Percentiles rank a stretch among this genome's conserved stretches.
Conservation (phyloP, 2,113 vertebrate genomes). For the Eidolon helvum region DNA sequence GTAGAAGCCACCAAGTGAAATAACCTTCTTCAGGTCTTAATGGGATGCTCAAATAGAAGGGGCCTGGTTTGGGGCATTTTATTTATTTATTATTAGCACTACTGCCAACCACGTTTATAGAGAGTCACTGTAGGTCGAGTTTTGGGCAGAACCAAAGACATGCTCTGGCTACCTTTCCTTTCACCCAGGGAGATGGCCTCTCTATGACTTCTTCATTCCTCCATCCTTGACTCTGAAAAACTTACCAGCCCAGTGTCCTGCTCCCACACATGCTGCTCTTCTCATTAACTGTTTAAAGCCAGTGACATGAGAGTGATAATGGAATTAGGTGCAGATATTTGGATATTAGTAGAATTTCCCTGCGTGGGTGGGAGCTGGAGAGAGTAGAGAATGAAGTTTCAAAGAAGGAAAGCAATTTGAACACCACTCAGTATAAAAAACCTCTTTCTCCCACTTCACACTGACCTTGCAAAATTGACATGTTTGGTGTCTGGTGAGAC, state of each 20-base stretch:
- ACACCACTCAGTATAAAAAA: neutral
- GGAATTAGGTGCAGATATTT: neutral
- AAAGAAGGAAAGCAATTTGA: neutral
- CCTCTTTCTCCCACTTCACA: neutral
- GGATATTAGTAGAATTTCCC: neutral
- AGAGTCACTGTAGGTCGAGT: neutral
- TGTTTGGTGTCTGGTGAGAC: neutral
- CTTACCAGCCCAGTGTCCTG: neutral
- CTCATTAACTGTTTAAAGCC: neutral
- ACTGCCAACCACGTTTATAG: neutral
- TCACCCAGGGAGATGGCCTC: neutral
- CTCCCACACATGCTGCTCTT: neutral
- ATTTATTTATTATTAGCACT: neutral
- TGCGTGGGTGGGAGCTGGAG: neutral
- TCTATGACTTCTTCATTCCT: neutral
- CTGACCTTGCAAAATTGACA: neutral
- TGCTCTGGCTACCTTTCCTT: neutral
- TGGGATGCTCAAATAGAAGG: neutral
- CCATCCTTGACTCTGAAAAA: neutral
- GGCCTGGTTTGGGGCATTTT: neutral
- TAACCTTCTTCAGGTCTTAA: neutral
- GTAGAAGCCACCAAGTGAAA: slow-evolving; percentile 10
- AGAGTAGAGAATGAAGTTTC: neutral
- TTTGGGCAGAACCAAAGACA: neutral
- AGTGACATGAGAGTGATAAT: too few relatives aligned